Evolutionary conservation across 92 coral and sea anemone genomes (phyloP), one percentile per base, ranked within the genome.

Genomic region (Paramuricea clavata): DNA sequence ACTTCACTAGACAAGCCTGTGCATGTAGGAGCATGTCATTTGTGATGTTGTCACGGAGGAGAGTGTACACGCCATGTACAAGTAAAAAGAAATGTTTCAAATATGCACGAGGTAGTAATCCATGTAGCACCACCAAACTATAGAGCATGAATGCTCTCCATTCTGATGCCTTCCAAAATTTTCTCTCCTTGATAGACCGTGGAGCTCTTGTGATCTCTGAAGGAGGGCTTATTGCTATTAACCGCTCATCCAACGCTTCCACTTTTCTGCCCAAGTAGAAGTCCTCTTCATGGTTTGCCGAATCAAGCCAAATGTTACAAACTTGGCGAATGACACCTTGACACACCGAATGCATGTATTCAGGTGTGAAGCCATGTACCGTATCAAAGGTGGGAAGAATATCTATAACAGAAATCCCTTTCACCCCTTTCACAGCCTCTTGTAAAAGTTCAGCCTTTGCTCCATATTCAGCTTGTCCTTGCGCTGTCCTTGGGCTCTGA

Each of bases 141-240:
- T 79, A 79, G 72, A 79, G 50, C 12, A 79, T 8, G 26, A 76
- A 76, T 76, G 81, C 81, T 49, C 87, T n/a, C 87, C 87, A 82
- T 47, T 82, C 87, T 12, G 87, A 82, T 39, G 87, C 87, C 68
- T 82, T 82, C 87, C 87, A 82, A 69, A 67, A 69, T 27, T 69
- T 67, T 69, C 65, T 67, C 3, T 82, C 78, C 26, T 25, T 67
- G 13, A 82, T 44, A 1, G 87, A 67, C 67, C 87, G 25, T 23
- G 87, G 87, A 8, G 78, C 67, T 82, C 87, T 43, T 11, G 77
- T 67, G 3, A 82, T 82, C 57, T 82, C 87, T 15, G 78, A 67
- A n/a, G 87, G 87, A 27, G 87, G 87, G 22, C 36, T 19, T 42
- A 82, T 82, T 68, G 77, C 62, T 1, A 23, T 7, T 79, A 82